Evolutionary conservation across 2,888 invertebrate species (phyloP), one percentile per base, ranked within the genome.

Genomic region (Cheilosia scutellata): DNA sequence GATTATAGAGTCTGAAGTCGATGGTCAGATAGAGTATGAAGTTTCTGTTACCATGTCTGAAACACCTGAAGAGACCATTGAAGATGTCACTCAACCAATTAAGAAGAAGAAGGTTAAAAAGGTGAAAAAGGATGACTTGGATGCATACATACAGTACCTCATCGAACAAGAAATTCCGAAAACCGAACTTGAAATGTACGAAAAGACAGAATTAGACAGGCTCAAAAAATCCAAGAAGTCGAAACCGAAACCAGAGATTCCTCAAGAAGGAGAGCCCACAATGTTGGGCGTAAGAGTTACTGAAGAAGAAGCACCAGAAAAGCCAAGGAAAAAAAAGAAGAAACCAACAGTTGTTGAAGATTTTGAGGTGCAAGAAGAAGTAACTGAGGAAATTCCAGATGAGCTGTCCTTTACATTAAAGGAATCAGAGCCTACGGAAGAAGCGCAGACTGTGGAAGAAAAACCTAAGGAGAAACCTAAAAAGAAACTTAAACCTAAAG

Each of bases 161-260:
- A 91, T 92, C 29, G 90, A 92, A 72, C 90, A 91, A 2, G 91
- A 92, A 83, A 92, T 92, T 87, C 89, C 91, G n/a, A 89, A 91
- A 82, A 92, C 92, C 0, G 92, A 92, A 87, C 89, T 92, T 0
- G 93, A 93, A 79, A 91, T 91, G 88, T 92, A 93, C 53, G 92
- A 93, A 88, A 92, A 92, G 88, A 89, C 90, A 16, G 92, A 92
- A 25, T 84, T 92, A 0, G 92, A 93, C 9, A 91, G 89, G 42
- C 89, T 89, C 4, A 91, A 90, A 65, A 91, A 91, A 72, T 82
- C 87, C 9, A 91, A 90, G 60, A 90, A 90, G 42, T 72, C 88
- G 1, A 91, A 90, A 62, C 70, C 62, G 0, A 87, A 89, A 20
- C 57, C 87, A 25, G 71, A 88, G 70, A 65, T 87, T 37, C 55